phyloP scores from a whole-genome alignment of 2,797 vertebrate genomes.

The Psittacula echo region DNA sequence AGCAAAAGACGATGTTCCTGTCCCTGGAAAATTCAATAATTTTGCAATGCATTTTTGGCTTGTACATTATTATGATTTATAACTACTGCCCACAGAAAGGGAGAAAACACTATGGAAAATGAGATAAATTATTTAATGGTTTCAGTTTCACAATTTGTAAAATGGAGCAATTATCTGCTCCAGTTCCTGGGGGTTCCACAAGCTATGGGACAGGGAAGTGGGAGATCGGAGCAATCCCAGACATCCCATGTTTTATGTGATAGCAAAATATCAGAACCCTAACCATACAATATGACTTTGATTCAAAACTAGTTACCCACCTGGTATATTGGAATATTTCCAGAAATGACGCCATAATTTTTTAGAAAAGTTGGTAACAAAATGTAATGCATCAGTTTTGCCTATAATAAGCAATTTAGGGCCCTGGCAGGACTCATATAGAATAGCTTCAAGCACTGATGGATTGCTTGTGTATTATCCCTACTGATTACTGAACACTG shows the following conservation, averaged over 20 bases:
- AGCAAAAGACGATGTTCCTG: not conserved
- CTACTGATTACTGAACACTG: constrained; percentile 46
- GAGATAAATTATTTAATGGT: constrained; percentile 25
- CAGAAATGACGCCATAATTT: not conserved
- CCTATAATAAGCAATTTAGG: constrained; percentile 16
- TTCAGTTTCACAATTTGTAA: constrained; percentile 28
- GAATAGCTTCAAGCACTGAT: constrained; percentile 20
- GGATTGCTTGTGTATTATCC: constrained; percentile 40
- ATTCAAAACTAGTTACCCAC: not conserved
- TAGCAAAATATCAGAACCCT: not conserved
- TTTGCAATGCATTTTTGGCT: not conserved
- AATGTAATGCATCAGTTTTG: constrained; percentile 1
- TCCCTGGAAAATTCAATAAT: not conserved
- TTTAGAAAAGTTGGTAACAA: not conserved
- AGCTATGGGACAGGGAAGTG: not conserved
- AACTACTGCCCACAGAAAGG: not conserved
- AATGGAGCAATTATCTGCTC: constrained; percentile 49
- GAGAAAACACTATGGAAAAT: not conserved
- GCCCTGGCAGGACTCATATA: not conserved
- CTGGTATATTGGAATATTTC: not conserved
- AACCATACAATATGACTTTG: not conserved
- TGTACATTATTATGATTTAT: not conserved
- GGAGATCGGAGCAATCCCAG: not conserved
- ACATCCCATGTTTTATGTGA: not conserved
- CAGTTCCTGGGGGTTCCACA: not conserved